Base-by-base conservation (phyloP, 1,140 invertebrate genomes). In the Drosophila mayri region DNA sequence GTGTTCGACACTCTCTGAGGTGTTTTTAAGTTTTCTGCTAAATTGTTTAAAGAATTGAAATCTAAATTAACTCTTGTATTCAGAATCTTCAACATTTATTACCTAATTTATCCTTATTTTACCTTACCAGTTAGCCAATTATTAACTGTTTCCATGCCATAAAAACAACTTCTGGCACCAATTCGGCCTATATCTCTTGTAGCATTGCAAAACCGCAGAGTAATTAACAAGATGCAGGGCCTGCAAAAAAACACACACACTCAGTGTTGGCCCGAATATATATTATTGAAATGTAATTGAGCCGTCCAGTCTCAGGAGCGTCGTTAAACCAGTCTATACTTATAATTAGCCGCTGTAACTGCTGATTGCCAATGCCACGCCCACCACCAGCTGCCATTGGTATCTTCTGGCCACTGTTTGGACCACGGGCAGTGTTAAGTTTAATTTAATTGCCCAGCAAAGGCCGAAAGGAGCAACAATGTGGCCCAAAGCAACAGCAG, bases 371-470 rank as follows among this genome's bases (percentile, higher is more conserved):
- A 66, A 37, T 67, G 66, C 63, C 62, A 44, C 66, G 46, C 71
- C 59, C 47, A 44, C 43, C 16, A 16, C 59, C 66, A 38, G 22
- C 44, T 67, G 46, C 22, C n/a, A 4, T 25, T 35, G 62, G 38
- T 62, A 65, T 65, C 72, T 68, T 78, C 76, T 81, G 62, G 59
- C 55, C 74, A 68, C 49, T 58, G 47, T 70, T 71, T 57, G 54
- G 50, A 52, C 63, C 57, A 44, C 28, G 55, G 80, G 60, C 81
- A 70, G 76, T 84, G 76, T 83, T 83, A 83, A 83, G 81, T 83
- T 83, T 83, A 83, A 83, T 83, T 83, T 83, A 83, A 83, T 83
- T 83, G 76, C 70, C 76, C 76, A 67, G 74, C 80, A 76, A 76
- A 79, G 80, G 80, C 77, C 77, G 60, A 75, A 80, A 64, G 79